A percentile compares a stretch with the other conserved stretches of the same genome.
These are phyloP conservation scores for Ibidorhyncha struthersii DNA, from an alignment of 2,113 vertebrate genomes.

Conservation along the genomic window DNA sequence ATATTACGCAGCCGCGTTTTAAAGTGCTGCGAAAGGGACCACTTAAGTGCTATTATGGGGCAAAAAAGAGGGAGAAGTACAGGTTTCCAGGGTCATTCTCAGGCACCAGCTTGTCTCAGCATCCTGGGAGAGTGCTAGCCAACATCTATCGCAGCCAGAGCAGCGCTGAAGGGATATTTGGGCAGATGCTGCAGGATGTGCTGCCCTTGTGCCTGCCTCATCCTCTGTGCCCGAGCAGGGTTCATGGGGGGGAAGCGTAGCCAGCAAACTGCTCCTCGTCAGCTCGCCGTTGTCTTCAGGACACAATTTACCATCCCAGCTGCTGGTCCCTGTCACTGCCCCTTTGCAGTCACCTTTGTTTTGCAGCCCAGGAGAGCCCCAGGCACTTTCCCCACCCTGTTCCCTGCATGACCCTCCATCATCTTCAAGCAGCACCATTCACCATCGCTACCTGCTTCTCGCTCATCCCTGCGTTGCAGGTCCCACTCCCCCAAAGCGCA, in stretches of 20 bases:
- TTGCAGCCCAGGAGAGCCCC: background rate
- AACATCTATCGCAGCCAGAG: background rate
- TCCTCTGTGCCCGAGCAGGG: background rate
- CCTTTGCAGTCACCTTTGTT: background rate
- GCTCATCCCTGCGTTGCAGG: background rate
- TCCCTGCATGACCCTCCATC: background rate
- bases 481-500: background rate
- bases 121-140: background rate
- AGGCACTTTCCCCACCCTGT: background rate
- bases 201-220: background rate
- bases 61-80: background rate
- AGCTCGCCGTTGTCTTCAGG: background rate
- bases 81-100: background rate
- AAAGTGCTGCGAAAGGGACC: background rate
- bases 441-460: background rate
- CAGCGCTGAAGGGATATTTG: background rate
- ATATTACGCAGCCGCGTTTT: fast-evolving
- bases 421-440: background rate
- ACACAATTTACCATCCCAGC: background rate
- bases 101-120: background rate
- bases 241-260: background rate
- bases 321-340: background rate
- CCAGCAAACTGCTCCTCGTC: background rate
- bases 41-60: background rate
- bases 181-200: background rate